Base-by-base conservation (phyloP, 2,888 invertebrate species). In the Sturmia bella region DNA sequence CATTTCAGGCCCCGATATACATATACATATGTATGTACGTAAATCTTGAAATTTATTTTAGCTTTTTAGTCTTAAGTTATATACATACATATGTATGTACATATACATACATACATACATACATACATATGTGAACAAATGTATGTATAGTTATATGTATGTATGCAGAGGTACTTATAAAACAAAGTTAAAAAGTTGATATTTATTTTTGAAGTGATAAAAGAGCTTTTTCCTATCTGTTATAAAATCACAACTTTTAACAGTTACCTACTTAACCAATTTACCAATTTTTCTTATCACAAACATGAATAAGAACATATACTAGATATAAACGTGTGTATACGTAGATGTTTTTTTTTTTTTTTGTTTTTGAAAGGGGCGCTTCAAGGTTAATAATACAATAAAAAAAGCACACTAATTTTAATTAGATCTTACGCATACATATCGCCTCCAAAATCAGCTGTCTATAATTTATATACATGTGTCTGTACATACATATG, bases 311-410 rank as follows among this genome's bases (percentile, higher is more conserved):
- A 32, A 5, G 9, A 7, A 7, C 9, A 7, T 32, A 32, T 32
- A 3, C 6, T 9, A 32, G 1, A 9, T 27, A 27, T 27, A 27
- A 27, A 32, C 7, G 7, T 32, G 9, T 3, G 32, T 32, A 32
- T 7, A 6, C 9, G 9, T 7, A 32, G 9, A 32, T 6, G 27
- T 27, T 4, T 12, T 13, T 15, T 24, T 17, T 15, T n/a, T 54
- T 12, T 56, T 21, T n/a, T n/a, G n/a, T n/a, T 61, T 68, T 76
- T 61, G 39, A 50, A 73, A 64, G 81, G 81, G 81, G 78, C 83
- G 56, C 61, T 68, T 72, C 83, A 83, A 81, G 81, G 83, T 81
- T 78, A 83, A 63, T 57, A 61, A 27, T 43, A 41, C 19, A 27
- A 48, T 56, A 48, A 76, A 64, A 11, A 66, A 24, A 32, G 57